Percentiles rank a stretch among this genome's conserved stretches.
phyloP scores from a whole-genome alignment of 2,888 invertebrate species.

The Dolichomitus sp. region DNA sequence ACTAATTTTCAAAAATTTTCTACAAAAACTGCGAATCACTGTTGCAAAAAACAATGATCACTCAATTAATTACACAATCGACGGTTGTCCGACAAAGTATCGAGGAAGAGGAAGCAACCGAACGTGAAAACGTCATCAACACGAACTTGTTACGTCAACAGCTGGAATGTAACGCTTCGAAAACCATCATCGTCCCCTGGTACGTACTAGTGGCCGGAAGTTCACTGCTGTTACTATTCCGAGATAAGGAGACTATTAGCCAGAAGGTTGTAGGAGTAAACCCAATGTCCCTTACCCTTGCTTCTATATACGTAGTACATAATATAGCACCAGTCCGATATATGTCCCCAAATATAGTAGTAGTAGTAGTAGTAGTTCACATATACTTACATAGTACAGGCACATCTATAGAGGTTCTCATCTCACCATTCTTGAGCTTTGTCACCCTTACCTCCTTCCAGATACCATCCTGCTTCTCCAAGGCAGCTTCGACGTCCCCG shows the following conservation, averaged over 20 bases:
- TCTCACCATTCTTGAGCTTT: slow-evolving; percentile 12
- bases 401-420: slow-evolving; percentile 18
- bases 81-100: not conserved
- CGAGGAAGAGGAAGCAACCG: not conserved
- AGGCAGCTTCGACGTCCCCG: slow-evolving; percentile 37
- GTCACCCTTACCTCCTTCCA: slow-evolving; percentile 47
- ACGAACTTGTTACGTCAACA: slow-evolving; percentile 26
- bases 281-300: slow-evolving; percentile 19
- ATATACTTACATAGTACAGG: not conserved
- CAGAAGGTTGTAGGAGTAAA: slow-evolving; percentile 30
- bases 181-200: slow-evolving; percentile 4
- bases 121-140: slow-evolving; percentile 12
- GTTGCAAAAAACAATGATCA: no score
- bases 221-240: slow-evolving; percentile 39
- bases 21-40: no score
- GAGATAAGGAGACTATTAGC: slow-evolving; percentile 46
- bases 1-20: no score
- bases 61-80: no score
- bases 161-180: slow-evolving; percentile 33
- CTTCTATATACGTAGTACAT: not conserved
- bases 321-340: not conserved
- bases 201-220: slow-evolving; percentile 16
- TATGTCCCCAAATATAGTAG: not conserved
- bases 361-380: not conserved
- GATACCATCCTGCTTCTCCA: slow-evolving; percentile 4